These are phyloP conservation scores for Caenorhabditis virilis DNA, from an alignment of 2,888 invertebrate species.

Conservation along the genomic window DNA sequence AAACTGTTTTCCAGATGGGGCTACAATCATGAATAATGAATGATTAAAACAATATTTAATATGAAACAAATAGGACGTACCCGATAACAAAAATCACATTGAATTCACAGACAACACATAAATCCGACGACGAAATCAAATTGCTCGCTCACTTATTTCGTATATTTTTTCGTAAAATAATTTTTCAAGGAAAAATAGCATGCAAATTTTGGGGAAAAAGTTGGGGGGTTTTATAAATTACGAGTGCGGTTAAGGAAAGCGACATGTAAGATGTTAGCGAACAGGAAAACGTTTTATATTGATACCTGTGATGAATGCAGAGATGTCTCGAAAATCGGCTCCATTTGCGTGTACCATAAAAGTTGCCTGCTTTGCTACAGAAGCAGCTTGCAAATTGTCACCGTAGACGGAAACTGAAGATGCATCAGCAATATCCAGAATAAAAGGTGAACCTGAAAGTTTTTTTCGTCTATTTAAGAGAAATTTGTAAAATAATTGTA, in stretches of 20 bases:
- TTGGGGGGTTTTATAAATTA: slow-evolving; percentile 4
- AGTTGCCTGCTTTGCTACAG: slow-evolving; percentile 74
- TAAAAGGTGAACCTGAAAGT: slow-evolving; percentile 70
- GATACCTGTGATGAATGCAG: slow-evolving; percentile 69
- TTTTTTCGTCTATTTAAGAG: too few species aligned
- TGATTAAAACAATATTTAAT: background rate
- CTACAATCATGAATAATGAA: slow-evolving; percentile 55
- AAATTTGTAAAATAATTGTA: too few species aligned
- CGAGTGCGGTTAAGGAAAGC: background rate
- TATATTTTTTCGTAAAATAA: background rate
- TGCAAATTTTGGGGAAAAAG: slow-evolving; percentile 2
- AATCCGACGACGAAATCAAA: background rate
- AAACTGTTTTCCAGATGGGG: slow-evolving; percentile 69
- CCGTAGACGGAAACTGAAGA: slow-evolving; percentile 73
- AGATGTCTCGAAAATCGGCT: slow-evolving; percentile 69
- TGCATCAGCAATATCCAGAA: slow-evolving; percentile 71
- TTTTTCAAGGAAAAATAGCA: slow-evolving; percentile 1
- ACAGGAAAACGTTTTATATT: too few species aligned
- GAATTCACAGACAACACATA: too few species aligned
- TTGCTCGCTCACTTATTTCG: background rate
- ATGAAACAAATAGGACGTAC: background rate
- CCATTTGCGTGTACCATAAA: slow-evolving; percentile 74
- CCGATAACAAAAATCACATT: background rate
- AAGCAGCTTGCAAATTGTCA: slow-evolving; percentile 73
- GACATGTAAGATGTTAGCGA: background rate